Evolutionary conservation across 2,888 invertebrate genomes (phyloP).

Genomic region (Emesis furor): DNA sequence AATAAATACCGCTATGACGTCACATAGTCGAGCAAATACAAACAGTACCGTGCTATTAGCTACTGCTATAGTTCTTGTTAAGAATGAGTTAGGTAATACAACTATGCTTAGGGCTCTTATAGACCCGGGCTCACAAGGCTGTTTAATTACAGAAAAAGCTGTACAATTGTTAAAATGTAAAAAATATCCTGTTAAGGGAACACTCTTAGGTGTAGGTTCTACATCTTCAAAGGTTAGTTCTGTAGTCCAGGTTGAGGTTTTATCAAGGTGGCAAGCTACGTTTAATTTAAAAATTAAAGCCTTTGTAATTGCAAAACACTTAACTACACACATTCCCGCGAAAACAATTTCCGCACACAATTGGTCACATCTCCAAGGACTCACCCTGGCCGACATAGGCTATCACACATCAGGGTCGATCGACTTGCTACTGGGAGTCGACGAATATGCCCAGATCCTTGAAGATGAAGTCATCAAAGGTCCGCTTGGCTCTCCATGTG

Average conservation of each 20-base stretch:
- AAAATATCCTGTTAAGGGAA: no score
- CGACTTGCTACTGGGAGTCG: background rate
- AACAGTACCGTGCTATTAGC: background rate
- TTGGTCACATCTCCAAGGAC: no score
- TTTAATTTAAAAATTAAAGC: no score
- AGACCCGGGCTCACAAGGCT: background rate
- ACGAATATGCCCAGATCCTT: background rate
- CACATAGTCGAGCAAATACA: background rate
- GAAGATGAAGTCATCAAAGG: background rate
- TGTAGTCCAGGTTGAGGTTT: no score
- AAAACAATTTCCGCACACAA: no score
- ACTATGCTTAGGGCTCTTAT: background rate
- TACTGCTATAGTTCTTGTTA: background rate
- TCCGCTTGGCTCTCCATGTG: background rate
- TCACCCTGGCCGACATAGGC: no score
- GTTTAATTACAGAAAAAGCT: background rate
- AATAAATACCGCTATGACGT: background rate
- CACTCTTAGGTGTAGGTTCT: no score
- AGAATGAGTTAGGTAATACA: background rate
- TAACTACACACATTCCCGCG: no score
- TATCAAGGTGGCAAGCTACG: no score
- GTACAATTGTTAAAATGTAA: background rate
- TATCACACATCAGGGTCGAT: background rate
- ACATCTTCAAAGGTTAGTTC: no score
- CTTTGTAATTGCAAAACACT: no score